phyloP scores from a whole-genome alignment of 2,888 invertebrate genomes.

The Temnothorax rugatulus region DNA sequence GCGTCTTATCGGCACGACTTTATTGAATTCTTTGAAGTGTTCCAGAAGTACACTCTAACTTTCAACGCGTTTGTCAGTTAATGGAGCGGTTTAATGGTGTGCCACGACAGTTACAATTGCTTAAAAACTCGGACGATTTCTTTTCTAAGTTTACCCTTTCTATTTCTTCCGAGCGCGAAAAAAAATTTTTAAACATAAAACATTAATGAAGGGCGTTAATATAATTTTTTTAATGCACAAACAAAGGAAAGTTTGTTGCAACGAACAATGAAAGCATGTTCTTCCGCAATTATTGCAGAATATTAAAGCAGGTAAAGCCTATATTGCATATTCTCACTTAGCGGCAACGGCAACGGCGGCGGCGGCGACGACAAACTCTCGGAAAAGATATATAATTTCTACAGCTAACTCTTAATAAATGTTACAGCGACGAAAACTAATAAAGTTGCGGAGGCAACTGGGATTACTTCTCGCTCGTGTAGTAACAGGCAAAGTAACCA shows the following conservation, averaged over 20 bases:
- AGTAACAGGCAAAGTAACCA: slow-evolving; percentile 61
- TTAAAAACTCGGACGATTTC: slow-evolving; percentile 8
- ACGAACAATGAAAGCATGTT: not conserved
- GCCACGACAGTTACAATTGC: slow-evolving; percentile 13
- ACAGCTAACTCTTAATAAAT: slow-evolving; percentile 57
- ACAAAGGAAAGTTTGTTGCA: not conserved
- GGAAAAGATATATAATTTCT: slow-evolving; percentile 31
- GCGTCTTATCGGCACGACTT: slow-evolving; percentile 54
- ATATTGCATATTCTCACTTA: slow-evolving; percentile 23
- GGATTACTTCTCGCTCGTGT: slow-evolving; percentile 53
- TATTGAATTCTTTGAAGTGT: slow-evolving; percentile 35
- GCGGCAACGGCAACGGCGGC: no score
- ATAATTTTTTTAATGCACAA: not conserved
- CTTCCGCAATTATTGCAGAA: not conserved
- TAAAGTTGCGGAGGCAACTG: slow-evolving; percentile 41
- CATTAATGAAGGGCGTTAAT: not conserved
- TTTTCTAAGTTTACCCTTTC: not conserved
- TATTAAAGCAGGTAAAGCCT: not conserved
- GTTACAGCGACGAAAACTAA: slow-evolving; percentile 53
- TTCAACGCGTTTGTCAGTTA: slow-evolving; percentile 45
- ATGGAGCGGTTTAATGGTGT: slow-evolving; percentile 66
- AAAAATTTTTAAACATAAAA: not conserved
- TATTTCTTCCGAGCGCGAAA: not conserved
- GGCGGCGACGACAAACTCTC: slow-evolving; percentile 4
- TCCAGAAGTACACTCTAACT: slow-evolving; percentile 25